A percentile compares a stretch with the other conserved stretches of the same genome.
These are phyloP conservation scores for Hydrotaea diabolus DNA, from an alignment of 2,888 invertebrate species.

Conservation along the genomic window DNA sequence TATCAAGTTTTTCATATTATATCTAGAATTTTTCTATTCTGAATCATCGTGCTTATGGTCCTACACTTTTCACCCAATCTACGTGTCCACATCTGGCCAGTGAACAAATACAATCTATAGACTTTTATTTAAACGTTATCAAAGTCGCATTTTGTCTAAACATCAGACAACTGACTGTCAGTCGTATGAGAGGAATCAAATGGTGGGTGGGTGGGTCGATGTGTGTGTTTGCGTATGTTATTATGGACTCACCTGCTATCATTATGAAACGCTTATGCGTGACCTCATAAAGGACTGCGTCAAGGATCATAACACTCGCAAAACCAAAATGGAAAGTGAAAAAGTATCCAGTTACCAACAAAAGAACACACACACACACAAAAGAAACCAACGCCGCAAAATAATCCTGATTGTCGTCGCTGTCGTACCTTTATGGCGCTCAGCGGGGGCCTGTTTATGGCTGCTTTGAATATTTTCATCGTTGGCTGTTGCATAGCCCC, in stretches of 20 bases:
- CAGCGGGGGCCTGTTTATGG: slow-evolving; percentile 53
- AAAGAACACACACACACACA: background rate
- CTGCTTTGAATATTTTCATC: slow-evolving; percentile 37
- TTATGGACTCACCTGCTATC: slow-evolving; percentile 47
- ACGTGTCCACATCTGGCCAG: no score
- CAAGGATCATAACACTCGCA: slow-evolving; percentile 21
- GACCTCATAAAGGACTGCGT: slow-evolving; percentile 55
- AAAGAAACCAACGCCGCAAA: background rate
- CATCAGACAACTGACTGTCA: background rate
- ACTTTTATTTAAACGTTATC: no score
- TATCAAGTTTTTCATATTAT: no score
- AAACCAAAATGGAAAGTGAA: background rate
- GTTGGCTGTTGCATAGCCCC: background rate
- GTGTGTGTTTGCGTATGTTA: slow-evolving; percentile 2
- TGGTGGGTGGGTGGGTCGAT: slow-evolving; percentile 1
- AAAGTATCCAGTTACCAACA: slow-evolving; percentile 40
- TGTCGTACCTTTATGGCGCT: slow-evolving; percentile 1
- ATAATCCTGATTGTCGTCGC: slow-evolving; percentile 17
- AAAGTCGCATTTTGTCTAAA: no score
- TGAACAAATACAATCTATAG: no score
- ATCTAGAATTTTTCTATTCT: no score
- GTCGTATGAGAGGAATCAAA: background rate
- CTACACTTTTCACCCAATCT: no score
- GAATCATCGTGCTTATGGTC: no score
- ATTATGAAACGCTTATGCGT: slow-evolving; percentile 64